Base-by-base conservation (phyloP, 2,888 invertebrate species). In the Ctenicera cuprea region DNA sequence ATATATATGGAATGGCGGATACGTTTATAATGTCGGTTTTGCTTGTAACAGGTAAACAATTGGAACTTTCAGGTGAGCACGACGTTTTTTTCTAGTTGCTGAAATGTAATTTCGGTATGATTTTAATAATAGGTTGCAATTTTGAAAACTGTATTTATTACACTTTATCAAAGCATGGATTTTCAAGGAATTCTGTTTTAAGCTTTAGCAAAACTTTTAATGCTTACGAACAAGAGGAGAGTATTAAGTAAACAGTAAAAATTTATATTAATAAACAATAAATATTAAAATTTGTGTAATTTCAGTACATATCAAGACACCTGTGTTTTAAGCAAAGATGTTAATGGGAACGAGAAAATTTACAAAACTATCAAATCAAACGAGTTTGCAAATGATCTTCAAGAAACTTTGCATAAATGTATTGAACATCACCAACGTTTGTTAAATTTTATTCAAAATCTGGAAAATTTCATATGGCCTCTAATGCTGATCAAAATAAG, bases 91-190 rank as follows among this genome's bases (percentile, higher is more conserved):
- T 3, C n/a, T 57, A 54, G 26, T 26, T 5, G 3, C 3, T 26
- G 26, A 3, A 26, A 3, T 3, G 26, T 26, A 26, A 26, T 26
- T 26, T 3, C 26, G 2, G 26, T 2, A 26, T 3, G 5, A 26
- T 26, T 48, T 1, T 48, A 65, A 30, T 14, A 8, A 37, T 52
- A 69, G 64, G 64, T 3, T 57, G 16, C 30, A 71, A 71, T 41
- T 64, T 71, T 45, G 52, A 71, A 37, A 71, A 64, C 38, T 71
- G 64, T 14, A 30, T 71, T 12, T 71, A 71, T 48, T 33, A 22
- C 4, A 48, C 64, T 1, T 22, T 71, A n/a, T 12, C 64, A 30
- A 22, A 57, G n/a, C 7, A 16, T 16, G 41, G 54, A 18, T 12
- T 64, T 20, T 9, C 71, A 0, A 7, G 54, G 0, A 30, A 22